Evolutionary conservation across 2,888 invertebrate genomes (phyloP), one percentile per base, ranked within the genome.

Genomic region (Terebella lapidaria): DNA sequence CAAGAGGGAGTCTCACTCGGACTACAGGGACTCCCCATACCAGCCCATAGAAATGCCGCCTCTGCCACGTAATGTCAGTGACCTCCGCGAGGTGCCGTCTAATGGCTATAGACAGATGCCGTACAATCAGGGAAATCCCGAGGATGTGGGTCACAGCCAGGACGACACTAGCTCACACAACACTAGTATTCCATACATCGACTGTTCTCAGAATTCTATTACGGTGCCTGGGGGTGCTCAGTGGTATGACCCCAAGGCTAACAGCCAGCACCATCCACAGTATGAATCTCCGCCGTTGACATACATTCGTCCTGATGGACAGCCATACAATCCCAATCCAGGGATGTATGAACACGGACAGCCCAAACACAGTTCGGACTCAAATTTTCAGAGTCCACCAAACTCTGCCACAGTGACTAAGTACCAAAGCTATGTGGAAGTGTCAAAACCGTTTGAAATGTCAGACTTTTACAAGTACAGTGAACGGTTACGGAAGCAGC

Each of bases 381-480:
- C 28, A 30, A 1, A 18, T n/a, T 0, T n/a, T 26, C 53, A 28
- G 27, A 20, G 18, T 4, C 25, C 53, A 15, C 55, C 26, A 24
- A 26, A 20, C 22, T n/a, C 3, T 18, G 53, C 54, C 56, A 58
- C 61, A n/a, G 60, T 57, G 4, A 58, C 57, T n/a, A 61, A 60
- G 35, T 66, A 65, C 52, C 59, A 92, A 0, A 92, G 92, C 56
- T 69, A 70, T 63, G 74, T 74, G 24, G 95, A 96, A 83, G 91
- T 92, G 59, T 91, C 92, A 0, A 96, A 96, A 78, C 95, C 95
- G 2, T 96, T 94, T 82, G 95, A 95, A 84, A 94, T 95, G 91
- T 89, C 94, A 0, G 96, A 96, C 81, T 95, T 94, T 81, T 96
- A 94, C 80, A 96, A 95, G 81, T 96, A 96, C 80, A 95, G 94